Conservation (phyloP, 2,797 vertebrate genomes). For the Valencia hispanica region DNA sequence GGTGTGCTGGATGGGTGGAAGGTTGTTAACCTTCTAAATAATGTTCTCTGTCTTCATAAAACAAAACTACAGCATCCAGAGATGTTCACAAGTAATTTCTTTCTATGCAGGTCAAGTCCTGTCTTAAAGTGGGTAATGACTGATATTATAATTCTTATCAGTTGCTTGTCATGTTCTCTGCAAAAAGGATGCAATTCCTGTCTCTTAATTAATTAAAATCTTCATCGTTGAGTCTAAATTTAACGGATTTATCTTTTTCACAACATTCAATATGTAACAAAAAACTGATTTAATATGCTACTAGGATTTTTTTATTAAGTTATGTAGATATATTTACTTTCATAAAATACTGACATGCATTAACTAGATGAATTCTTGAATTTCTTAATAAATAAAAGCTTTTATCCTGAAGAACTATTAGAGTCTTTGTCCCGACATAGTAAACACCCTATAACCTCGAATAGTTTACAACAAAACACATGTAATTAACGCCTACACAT, state of each 20-base stretch:
- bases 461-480: too few species aligned
- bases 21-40: slow-evolving; percentile 78
- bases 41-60: slow-evolving; percentile 74
- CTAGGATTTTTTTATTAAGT: neutral
- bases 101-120: neutral
- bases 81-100: neutral
- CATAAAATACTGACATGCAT: too few species aligned
- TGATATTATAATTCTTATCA: neutral
- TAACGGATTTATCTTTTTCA: neutral
- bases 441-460: too few species aligned
- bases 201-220: neutral
- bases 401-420: too few species aligned
- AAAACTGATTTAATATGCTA: neutral
- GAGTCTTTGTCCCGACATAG: too few species aligned
- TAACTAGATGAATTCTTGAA: too few species aligned
- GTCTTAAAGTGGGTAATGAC: neutral
- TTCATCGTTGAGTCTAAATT: neutral
- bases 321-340: too few species aligned
- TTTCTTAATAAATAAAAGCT: too few species aligned
- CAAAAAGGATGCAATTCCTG: neutral
- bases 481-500: too few species aligned
- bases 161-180: neutral
- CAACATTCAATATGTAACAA: neutral
- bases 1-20: slow-evolving; percentile 74
- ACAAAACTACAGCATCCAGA: slow-evolving; percentile 17